phyloP scores from a whole-genome alignment of 2,888 invertebrate genomes.

The Andrena flavipes region DNA sequence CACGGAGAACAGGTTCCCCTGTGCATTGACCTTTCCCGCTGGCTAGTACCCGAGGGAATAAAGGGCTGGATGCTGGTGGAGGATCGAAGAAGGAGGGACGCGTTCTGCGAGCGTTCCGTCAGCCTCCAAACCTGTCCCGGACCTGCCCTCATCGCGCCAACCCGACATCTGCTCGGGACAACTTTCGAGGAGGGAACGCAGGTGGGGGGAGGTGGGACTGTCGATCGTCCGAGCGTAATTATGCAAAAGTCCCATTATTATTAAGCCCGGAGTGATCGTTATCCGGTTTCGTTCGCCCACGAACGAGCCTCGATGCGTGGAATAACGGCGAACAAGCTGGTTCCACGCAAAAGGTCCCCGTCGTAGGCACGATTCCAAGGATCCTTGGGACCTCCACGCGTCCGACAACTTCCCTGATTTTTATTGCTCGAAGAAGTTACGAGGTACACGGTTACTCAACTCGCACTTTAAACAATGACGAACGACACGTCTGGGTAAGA shows the following conservation, averaged over 20 bases:
- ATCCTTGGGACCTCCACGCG: background rate
- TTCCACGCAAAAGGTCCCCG: background rate
- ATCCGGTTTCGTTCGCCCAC: background rate
- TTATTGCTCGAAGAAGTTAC: no score
- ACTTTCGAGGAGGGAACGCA: background rate
- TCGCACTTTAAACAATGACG: conserved; percentile 8
- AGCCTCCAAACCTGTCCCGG: conserved; percentile 48
- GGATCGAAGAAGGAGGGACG: conserved; percentile 36
- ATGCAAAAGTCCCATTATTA: background rate
- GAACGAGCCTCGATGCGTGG: background rate
- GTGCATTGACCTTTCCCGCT: conserved; percentile 42
- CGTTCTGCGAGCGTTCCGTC: conserved; percentile 42
- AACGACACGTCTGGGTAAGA: background rate
- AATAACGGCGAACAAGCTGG: background rate
- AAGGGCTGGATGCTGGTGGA: conserved; percentile 31
- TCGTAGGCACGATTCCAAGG: background rate
- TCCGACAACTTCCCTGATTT: no score
- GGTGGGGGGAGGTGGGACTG: no score
- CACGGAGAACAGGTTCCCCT: conserved; percentile 58
- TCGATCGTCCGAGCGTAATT: background rate
- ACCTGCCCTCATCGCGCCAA: conserved; percentile 51
- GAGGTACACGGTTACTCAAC: background rate
- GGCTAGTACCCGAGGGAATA: conserved; percentile 19
- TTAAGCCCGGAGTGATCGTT: conserved; percentile 1
- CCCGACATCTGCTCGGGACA: conserved; percentile 52